A percentile compares a stretch with the other conserved stretches of the same genome.
Conservation (phyloP, 2,888 invertebrate species). For the Sphecodes monilicornis region DNA sequence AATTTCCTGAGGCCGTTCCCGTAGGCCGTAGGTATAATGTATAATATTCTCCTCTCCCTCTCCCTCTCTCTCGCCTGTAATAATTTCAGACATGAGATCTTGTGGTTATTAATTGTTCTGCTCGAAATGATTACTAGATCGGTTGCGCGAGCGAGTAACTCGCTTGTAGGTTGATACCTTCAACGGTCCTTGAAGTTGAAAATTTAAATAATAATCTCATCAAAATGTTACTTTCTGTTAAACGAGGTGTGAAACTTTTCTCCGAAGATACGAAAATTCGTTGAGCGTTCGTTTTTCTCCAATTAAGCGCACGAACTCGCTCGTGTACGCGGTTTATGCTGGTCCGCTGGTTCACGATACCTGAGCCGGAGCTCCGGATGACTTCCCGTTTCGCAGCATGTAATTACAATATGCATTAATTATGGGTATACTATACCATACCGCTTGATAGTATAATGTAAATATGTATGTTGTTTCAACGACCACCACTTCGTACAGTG, state of each 20-base stretch:
- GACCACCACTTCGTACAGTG: not conserved
- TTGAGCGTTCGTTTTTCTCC: not conserved
- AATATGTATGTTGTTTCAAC: not conserved
- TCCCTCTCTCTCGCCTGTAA: not conserved
- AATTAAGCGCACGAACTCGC: not conserved
- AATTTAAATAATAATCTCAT: not conserved
- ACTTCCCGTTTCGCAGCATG: not conserved
- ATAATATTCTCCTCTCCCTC: not conserved
- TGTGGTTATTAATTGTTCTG: not conserved
- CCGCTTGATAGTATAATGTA: not conserved
- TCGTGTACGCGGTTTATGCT: not conserved
- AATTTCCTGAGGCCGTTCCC: not conserved
- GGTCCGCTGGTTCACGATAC: not conserved
- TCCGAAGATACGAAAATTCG: conserved; percentile 1
- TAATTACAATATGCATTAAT: conserved; percentile 4
- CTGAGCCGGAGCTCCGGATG: not conserved
- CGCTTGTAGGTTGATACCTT: not conserved
- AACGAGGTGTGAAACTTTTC: conserved; percentile 6
- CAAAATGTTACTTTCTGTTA: not conserved
- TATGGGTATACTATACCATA: not conserved
- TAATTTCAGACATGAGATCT: not conserved
- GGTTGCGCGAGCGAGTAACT: not conserved
- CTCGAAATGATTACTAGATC: conserved; percentile 7
- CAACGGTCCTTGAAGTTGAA: not conserved
- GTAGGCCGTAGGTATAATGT: too few relatives aligned